Evolutionary conservation across 2,888 invertebrate genomes (phyloP).

Genomic region (Pemphredon lugubris): DNA sequence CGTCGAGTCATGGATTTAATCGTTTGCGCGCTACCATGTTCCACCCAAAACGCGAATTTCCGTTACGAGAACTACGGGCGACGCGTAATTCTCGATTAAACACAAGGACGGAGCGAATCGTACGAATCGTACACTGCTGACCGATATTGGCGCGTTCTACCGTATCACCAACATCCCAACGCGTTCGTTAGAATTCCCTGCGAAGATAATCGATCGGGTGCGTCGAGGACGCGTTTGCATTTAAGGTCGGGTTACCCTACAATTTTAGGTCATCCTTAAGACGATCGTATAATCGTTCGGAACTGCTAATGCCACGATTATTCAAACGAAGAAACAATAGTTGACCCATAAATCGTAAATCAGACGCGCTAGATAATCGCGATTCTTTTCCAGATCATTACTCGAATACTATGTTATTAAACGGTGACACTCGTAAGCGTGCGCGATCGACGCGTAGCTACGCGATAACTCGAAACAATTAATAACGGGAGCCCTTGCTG

Average conservation of each 20-base stretch:
- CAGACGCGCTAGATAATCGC: background rate
- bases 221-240: constrained; percentile 7
- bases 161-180: constrained; percentile 21
- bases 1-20: too few relatives aligned
- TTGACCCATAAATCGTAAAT: too few relatives aligned
- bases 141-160: constrained; percentile 17
- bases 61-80: too few relatives aligned
- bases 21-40: too few relatives aligned
- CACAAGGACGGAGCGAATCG: background rate
- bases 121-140: constrained; percentile 5
- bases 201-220: constrained; percentile 25
- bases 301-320: too few relatives aligned
- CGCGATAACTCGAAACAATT: too few relatives aligned
- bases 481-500: constrained; percentile 14
- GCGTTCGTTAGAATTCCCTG: constrained; percentile 11
- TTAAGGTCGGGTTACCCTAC: constrained; percentile 8
- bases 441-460: too few relatives aligned
- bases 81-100: background rate
- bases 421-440: too few relatives aligned
- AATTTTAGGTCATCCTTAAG: background rate
- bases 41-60: too few relatives aligned
- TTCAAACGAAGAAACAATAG: too few relatives aligned
- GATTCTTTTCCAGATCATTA: background rate
- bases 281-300: background rate
- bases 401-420: background rate